These are phyloP conservation scores for Trachemys scripta DNA, from an alignment of 2,113 vertebrate genomes.

Conservation along the genomic window DNA sequence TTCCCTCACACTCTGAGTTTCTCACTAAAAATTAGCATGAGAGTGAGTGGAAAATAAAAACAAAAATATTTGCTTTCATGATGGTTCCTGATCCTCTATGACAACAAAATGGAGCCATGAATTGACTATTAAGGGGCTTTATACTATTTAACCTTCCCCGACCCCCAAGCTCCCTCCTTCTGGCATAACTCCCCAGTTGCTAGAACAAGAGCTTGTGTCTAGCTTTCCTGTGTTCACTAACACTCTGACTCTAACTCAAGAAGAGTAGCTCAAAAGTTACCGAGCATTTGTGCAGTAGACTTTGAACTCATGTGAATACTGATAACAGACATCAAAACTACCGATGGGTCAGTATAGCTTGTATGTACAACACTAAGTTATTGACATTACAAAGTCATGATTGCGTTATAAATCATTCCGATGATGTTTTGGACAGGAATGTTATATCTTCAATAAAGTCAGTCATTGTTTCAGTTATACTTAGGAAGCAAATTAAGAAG, in stretches of 20 bases:
- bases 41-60: not conserved
- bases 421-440: not conserved
- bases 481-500: not conserved
- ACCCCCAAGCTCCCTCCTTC: not conserved
- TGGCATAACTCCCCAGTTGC: not conserved
- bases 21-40: not conserved
- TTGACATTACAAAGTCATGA: not conserved
- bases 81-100: not conserved
- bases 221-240: not conserved
- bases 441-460: not conserved
- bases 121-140: not conserved
- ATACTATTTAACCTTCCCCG: not conserved
- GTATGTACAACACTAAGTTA: not conserved
- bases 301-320: not conserved
- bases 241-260: not conserved
- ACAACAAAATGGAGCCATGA: not conserved
- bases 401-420: not conserved
- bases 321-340: not conserved
- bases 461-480: not conserved
- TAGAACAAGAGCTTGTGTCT: not conserved
- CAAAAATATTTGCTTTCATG: not conserved
- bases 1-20: not conserved
- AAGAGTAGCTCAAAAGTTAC: rapidly evolving
- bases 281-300: not conserved
- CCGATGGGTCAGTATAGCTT: not conserved